Conservation (phyloP, 2,113 vertebrate genomes). For the Corythoichthys intestinalis region DNA sequence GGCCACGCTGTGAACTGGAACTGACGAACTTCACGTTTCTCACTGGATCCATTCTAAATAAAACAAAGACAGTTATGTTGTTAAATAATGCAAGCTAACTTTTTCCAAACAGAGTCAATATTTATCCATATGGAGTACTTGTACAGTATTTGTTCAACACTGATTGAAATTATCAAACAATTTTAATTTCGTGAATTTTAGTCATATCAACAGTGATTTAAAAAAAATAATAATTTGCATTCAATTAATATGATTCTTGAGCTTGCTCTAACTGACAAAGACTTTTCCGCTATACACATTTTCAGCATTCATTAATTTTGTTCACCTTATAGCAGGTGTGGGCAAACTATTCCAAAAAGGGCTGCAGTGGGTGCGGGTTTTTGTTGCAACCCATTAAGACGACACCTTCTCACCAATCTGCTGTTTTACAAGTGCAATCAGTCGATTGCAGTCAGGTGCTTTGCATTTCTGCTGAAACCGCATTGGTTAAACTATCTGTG, state of each 20-base stretch:
- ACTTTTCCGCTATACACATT: background rate
- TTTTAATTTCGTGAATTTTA: background rate
- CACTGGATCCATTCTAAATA: conserved; percentile 88
- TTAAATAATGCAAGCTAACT: background rate
- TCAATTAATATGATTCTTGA: background rate
- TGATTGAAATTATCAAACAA: background rate
- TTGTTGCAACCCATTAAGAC: too few species aligned
- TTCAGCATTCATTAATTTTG: background rate
- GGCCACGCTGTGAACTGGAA: conserved; percentile 99
- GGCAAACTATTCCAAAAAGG: too few species aligned
- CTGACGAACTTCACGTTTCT: conserved; percentile 96
- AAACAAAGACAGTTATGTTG: background rate
- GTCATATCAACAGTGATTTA: background rate
- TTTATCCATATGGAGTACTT: background rate
- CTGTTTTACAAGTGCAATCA: too few species aligned
- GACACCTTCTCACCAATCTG: too few species aligned
- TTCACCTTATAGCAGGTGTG: too few species aligned
- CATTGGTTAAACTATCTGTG: too few species aligned
- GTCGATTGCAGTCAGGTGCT: too few species aligned
- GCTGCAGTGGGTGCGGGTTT: too few species aligned
- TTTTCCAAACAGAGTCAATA: background rate
- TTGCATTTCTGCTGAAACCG: too few species aligned
- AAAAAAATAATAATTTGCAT: background rate
- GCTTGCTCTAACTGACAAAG: background rate
- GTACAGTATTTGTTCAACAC: background rate